Percentiles rank a stretch among this genome's conserved stretches.
Conservation (phyloP, 2,888 invertebrate species). For the Calameuta pallipes region DNA sequence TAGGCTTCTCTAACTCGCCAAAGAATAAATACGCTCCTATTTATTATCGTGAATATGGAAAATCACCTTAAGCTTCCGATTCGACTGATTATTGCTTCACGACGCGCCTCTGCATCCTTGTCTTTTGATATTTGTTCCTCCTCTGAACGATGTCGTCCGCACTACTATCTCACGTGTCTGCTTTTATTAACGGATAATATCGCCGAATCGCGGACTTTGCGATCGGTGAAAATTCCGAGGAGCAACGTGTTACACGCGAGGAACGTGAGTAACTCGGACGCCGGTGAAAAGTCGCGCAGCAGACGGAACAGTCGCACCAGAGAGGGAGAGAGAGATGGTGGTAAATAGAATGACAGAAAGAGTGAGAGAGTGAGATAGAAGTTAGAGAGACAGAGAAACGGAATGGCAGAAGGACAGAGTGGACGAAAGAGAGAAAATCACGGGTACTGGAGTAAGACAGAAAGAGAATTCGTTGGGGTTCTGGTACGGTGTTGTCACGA, state of each 20-base stretch:
- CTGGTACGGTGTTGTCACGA: background rate
- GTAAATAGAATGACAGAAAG: background rate
- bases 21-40: background rate
- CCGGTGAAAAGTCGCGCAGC: background rate
- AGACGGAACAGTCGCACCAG: background rate
- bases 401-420: conserved; percentile 1
- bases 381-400: conserved; percentile 12
- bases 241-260: background rate
- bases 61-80: background rate
- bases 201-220: background rate
- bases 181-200: background rate
- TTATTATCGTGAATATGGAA: background rate
- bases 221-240: background rate
- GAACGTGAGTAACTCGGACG: background rate
- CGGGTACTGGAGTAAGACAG: background rate
- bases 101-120: background rate
- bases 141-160: background rate
- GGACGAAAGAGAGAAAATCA: conserved; percentile 5
- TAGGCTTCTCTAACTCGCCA: background rate
- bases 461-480: background rate
- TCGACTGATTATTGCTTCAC: background rate
- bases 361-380: background rate
- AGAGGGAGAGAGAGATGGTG: background rate
- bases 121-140: background rate
- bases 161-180: background rate